These are phyloP conservation scores for Panagrolaimus sp. DNA, from an alignment of 1,140 invertebrate species.

Conservation along the genomic window DNA sequence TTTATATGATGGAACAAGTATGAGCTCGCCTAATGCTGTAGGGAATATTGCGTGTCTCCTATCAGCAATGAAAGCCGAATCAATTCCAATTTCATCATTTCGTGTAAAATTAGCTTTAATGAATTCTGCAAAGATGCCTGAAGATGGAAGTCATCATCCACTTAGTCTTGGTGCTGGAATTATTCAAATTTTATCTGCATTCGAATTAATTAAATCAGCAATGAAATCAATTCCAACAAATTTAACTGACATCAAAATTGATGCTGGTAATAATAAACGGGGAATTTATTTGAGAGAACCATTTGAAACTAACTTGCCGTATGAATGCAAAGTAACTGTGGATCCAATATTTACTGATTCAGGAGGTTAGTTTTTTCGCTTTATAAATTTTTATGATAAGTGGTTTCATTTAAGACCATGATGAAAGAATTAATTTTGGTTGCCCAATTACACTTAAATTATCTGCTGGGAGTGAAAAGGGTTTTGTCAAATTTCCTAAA, in stretches of 20 bases:
- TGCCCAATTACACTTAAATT: too few species aligned
- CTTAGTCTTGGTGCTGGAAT: constrained; percentile 73
- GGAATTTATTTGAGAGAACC: constrained; percentile 78
- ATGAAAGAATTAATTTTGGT: constrained; percentile 60
- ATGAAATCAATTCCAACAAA: constrained; percentile 66
- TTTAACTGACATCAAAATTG: constrained; percentile 61
- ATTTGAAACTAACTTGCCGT: constrained; percentile 63
- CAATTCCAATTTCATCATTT: constrained; percentile 75
- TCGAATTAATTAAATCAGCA: constrained; percentile 69
- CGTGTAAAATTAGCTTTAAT: constrained; percentile 78
- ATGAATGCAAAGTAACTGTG: constrained; percentile 70
- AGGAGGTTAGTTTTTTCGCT: constrained; percentile 63
- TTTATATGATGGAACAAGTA: not conserved
- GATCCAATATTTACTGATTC: constrained; percentile 73
- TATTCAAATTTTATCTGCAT: constrained; percentile 80
- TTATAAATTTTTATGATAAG: too few species aligned
- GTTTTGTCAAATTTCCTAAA: too few species aligned
- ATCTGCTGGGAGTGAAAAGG: too few species aligned
- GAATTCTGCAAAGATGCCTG: constrained; percentile 63
- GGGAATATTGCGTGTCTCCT: constrained; percentile 69
- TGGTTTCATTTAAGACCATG: constrained; percentile 66
- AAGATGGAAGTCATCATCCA: constrained; percentile 60
- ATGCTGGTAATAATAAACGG: constrained; percentile 64
- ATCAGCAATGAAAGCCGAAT: constrained; percentile 70
- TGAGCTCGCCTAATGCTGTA: not conserved